These are phyloP conservation scores for Perdita meconis DNA, from an alignment of 2,888 invertebrate genomes.

Conservation along the genomic window DNA sequence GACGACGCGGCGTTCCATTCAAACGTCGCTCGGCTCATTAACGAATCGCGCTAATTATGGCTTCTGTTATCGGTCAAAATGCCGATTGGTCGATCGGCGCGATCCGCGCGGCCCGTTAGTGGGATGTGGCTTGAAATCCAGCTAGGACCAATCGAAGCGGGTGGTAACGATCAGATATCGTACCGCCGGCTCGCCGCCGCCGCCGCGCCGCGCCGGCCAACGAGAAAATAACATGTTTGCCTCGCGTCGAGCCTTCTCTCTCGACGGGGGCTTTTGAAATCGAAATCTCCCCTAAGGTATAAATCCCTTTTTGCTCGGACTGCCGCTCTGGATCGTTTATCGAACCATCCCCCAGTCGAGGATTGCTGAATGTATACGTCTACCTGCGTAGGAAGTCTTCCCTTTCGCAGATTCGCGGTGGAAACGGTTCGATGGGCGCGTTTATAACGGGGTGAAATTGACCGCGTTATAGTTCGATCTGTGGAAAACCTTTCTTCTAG, in stretches of 20 bases:
- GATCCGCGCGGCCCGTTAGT: constrained; percentile 62
- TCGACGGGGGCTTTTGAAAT: constrained; percentile 46
- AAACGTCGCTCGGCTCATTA: constrained; percentile 73
- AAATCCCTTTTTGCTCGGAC: not conserved
- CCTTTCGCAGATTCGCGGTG: not conserved
- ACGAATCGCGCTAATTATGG: constrained; percentile 82
- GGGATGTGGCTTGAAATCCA: constrained; percentile 77
- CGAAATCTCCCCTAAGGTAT: constrained; percentile 41
- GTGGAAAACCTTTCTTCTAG: too few relatives aligned
- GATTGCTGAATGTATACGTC: not conserved
- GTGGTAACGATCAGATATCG: constrained; percentile 75
- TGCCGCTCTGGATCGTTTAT: not conserved
- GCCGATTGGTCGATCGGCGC: constrained; percentile 75
- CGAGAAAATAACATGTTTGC: constrained; percentile 80
- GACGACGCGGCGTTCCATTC: constrained; percentile 46
- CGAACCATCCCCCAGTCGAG: not conserved
- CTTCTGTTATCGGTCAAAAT: constrained; percentile 76
- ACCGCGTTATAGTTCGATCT: too few relatives aligned
- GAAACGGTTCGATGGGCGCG: too few relatives aligned
- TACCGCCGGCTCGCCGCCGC: not conserved
- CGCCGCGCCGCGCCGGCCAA: constrained; percentile 35
- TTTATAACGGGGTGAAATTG: too few relatives aligned
- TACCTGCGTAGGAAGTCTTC: not conserved
- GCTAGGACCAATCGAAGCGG: constrained; percentile 75
- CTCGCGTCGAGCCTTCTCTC: constrained; percentile 19